These are phyloP conservation scores for Dexiosoma caninum DNA, from an alignment of 2,888 invertebrate genomes.

Conservation along the genomic window DNA sequence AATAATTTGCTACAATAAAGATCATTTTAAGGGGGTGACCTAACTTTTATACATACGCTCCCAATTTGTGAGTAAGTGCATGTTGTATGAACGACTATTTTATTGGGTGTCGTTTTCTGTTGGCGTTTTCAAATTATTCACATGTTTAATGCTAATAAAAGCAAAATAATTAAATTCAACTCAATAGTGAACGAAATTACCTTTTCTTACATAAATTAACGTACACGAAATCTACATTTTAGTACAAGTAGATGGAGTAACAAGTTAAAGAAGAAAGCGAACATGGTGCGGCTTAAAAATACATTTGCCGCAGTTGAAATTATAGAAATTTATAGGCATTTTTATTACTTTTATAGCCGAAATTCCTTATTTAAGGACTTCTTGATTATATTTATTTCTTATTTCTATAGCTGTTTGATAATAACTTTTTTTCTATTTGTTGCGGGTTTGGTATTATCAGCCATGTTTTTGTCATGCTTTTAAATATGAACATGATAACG, in stretches of 20 bases:
- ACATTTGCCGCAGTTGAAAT: not conserved
- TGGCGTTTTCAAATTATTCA: not conserved
- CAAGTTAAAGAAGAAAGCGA: no score
- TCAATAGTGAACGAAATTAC: constrained; percentile 21
- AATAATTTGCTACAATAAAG: no score
- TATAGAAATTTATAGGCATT: not conserved
- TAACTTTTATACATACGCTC: no score
- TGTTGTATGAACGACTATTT: no score
- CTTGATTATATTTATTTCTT: not conserved
- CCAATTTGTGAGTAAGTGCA: no score
- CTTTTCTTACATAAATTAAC: constrained; percentile 48
- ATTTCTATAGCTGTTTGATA: not conserved
- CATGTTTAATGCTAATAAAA: constrained; percentile 42
- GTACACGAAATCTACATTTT: not conserved
- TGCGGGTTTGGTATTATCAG: constrained; percentile 32
- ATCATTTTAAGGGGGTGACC: no score
- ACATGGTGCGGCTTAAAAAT: no score
- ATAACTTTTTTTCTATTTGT: not conserved
- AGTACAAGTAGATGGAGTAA: not conserved
- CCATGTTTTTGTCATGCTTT: constrained; percentile 51
- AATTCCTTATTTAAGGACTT: constrained; percentile 14
- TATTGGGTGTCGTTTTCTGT: no score
- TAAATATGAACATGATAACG: constrained; percentile 37
- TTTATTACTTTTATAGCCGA: not conserved
- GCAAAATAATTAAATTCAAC: constrained; percentile 12